Conservation (phyloP, 1,140 invertebrate genomes). For the Drosophila orosa region DNA sequence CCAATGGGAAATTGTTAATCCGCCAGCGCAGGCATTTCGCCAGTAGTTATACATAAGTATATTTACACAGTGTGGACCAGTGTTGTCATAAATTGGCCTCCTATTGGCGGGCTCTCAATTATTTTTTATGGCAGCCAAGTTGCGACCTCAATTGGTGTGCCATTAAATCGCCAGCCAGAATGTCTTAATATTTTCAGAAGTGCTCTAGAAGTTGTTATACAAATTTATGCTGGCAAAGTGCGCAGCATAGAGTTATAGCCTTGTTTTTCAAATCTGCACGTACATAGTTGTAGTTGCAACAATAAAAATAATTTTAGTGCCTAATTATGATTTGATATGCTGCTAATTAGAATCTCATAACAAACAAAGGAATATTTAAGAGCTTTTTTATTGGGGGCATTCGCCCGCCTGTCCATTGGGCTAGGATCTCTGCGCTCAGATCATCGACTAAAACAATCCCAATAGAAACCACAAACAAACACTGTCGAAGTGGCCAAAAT, state of each 20-base stretch:
- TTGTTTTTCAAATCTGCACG: constrained; percentile 60
- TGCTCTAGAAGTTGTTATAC: constrained; percentile 41
- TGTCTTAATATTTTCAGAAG: constrained; percentile 36
- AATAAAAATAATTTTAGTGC: constrained; percentile 58
- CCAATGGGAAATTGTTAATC: constrained; percentile 10
- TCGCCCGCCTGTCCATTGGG: constrained; percentile 31
- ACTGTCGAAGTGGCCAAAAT: constrained; percentile 12
- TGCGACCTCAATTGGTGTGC: constrained; percentile 62
- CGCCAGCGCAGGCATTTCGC: constrained; percentile 6
- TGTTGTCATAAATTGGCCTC: constrained; percentile 28
- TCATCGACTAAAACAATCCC: constrained; percentile 41
- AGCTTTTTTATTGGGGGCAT: constrained; percentile 45
- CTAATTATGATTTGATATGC: constrained; percentile 72
- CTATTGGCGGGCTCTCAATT: constrained; percentile 34
- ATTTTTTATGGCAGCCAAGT: constrained; percentile 40
- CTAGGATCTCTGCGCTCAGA: constrained; percentile 38
- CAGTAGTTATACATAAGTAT: neutral
- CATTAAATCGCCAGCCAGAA: constrained; percentile 52
- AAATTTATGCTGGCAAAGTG: constrained; percentile 62
- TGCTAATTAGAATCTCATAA: constrained; percentile 66
- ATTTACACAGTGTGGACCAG: constrained; percentile 11
- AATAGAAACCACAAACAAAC: constrained; percentile 8
- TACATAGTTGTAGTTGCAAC: constrained; percentile 26
- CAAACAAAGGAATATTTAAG: constrained; percentile 36
- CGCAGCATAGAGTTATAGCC: constrained; percentile 59